Evolutionary conservation across 2,888 invertebrate species (phyloP), one percentile per base, ranked within the genome.

Genomic region (Drosophila buzzatii): DNA sequence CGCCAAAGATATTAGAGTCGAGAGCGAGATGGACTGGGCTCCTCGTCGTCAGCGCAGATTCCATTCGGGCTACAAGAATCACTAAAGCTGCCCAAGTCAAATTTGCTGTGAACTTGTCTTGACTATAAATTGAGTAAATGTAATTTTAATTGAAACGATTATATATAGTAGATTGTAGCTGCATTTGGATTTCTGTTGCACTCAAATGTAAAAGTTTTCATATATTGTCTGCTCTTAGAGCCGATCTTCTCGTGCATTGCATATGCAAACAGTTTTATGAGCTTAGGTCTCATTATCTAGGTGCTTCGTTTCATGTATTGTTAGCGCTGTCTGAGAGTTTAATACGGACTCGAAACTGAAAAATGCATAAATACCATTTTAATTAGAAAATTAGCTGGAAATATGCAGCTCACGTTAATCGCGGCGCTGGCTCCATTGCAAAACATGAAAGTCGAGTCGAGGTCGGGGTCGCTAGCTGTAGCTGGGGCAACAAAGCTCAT

Each of bases 401-500:
- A 91, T 92, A 92, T 92, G 92, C 93, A 91, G 90, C 92, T 91
- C 92, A 92, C 92, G 92, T 92, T 93, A 93, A 93, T 92, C 92
- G 92, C 92, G 73, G 68, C 76, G 59, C 69, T 76, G 68, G 67
- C 57, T 66, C 61, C 42, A 63, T 51, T 62, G 66, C 68, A 53
- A 49, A 33, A 51, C 64, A 67, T 60, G 91, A 89, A 82, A 85
- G 52, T 68, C 74, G 66, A 70, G 70, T 71, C 65, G 53, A 23
- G 49, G 44, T 20, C 16, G 27, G 18, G 31, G 51, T 57, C 35
- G 33, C 45, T 45, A 33, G 58, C 20, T n/a, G 58, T 35, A 27
- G 47, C 16, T 18, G 45, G 42, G 53, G 52, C 44, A 67, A 62
- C 64, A 66, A 61, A 70, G 58, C 85, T 89, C 85, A 90, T 90